Evolutionary conservation across 2,888 invertebrate species (phyloP), one percentile per base, ranked within the genome.

Genomic region (Ophion obscuratus): DNA sequence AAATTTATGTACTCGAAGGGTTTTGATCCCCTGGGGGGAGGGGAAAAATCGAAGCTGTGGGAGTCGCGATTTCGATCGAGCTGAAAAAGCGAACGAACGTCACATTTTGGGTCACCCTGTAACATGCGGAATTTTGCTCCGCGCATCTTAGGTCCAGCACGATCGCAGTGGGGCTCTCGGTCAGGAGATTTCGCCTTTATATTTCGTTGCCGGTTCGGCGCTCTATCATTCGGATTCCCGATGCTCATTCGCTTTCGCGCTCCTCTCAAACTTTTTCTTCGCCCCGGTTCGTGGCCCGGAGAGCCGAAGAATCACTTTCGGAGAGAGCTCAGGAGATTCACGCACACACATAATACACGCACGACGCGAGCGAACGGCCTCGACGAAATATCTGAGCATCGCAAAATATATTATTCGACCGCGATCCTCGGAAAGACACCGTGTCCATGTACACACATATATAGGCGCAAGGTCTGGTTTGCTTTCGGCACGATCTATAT

Each of bases 331-430:
- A 73, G n/a, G 44, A 44, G 31, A 57, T 53, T 14, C 44, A 6
- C 24, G n/a, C 20, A 62, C 47, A 24, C 64, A 61, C 20, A 36
- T 7, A 66, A 36, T 7, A 66, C n/a, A 64, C 62, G 9, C 47
- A 59, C n/a, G 17, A 27, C 53, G 83, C 59, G 68, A 75, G 75
- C 75, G 47, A 73, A 74, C 81, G 84, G 85, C 86, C 87, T 85
- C 87, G 85, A 86, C 86, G 83, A 85, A 88, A 88, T 88, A 88
- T 88, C 85, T 87, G 85, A 87, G 85, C 78, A 64, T 71, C 83
- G 62, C 83, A 61, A 70, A 84, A 78, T 70, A 61, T 79, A 71
- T 79, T 79, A 71, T 79, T 80, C 85, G 81, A 78, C 79, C 82
- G 83, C 83, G 80, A 83, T 86, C 76, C 83, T 80, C 81, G 86